Percentiles rank a stretch among this genome's conserved stretches.
Conservation (phyloP, 2,113 vertebrate genomes). For the Theristicus caerulescens region DNA sequence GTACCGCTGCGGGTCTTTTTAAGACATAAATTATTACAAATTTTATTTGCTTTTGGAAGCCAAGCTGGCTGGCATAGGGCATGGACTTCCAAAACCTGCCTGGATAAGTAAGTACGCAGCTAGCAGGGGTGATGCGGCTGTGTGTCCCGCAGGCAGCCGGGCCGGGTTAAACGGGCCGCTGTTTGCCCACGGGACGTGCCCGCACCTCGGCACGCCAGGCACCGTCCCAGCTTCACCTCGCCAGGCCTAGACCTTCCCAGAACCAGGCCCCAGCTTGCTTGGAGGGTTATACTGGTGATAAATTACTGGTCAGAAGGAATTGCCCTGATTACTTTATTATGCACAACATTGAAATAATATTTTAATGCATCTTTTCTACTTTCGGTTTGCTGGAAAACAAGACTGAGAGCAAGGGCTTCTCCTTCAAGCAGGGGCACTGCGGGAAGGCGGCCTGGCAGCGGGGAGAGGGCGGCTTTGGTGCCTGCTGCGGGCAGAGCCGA, state of each 20-base stretch:
- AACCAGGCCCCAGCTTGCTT: background rate
- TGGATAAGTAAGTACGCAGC: fast-evolving
- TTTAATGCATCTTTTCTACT: background rate
- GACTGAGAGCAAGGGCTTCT: background rate
- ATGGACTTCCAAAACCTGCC: background rate
- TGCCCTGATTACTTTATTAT: background rate
- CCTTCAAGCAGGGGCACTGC: background rate
- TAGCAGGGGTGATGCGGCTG: background rate
- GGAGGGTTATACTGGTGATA: background rate
- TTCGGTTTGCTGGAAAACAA: background rate
- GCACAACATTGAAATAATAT: no score
- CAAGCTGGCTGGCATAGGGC: no score
- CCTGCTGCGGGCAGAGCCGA: no score
- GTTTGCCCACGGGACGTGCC: background rate
- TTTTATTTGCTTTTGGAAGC: background rate
- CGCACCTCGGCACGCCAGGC: background rate
- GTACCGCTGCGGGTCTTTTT: background rate
- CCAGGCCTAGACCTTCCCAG: background rate
- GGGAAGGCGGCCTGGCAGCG: background rate
- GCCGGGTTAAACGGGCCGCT: background rate
- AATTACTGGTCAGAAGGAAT: no score
- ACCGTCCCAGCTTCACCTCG: background rate
- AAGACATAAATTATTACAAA: background rate
- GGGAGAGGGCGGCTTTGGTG: background rate
- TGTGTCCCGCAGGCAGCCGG: background rate